These are phyloP conservation scores for Cyclopterus lumpus DNA, from an alignment of 2,797 vertebrate genomes.

Conservation along the genomic window DNA sequence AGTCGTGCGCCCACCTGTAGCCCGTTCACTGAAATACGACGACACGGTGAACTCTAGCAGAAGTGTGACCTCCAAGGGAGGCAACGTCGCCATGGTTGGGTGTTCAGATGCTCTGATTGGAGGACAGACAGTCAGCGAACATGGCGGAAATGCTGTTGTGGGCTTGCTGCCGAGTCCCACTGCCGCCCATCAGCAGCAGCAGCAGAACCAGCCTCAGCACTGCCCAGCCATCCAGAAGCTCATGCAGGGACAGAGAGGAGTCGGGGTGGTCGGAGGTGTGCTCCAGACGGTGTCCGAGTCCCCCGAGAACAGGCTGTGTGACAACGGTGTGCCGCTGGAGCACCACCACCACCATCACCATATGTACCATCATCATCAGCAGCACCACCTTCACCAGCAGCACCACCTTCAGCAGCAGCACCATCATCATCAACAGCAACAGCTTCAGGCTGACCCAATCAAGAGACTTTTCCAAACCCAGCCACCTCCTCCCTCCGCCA, in stretches of 20 bases:
- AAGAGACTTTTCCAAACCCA: conserved; percentile 81
- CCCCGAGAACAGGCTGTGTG: conserved; percentile 85
- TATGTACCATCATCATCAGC: conserved; percentile 56
- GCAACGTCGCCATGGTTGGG: background rate
- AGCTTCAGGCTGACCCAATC: conserved; percentile 74
- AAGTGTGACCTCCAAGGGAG: background rate
- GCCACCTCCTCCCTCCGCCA: conserved; percentile 39
- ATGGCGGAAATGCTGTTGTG: conserved; percentile 15
- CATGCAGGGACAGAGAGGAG: conserved; percentile 81
- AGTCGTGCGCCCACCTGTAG: conserved; percentile 76
- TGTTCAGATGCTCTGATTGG: conserved; percentile 18
- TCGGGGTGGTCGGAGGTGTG: conserved; percentile 75
- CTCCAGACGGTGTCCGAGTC: conserved; percentile 88
- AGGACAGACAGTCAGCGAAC: background rate
- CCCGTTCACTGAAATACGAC: conserved; percentile 89
- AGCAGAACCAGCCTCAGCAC: conserved; percentile 77
- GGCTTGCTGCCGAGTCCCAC: conserved; percentile 29
- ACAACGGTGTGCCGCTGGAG: conserved; percentile 77
- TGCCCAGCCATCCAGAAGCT: conserved; percentile 96
- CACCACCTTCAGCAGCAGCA: background rate
- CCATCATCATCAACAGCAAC: conserved; percentile 43
- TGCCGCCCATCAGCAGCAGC: background rate
- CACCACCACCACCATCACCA: conserved; percentile 69
- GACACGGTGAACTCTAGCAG: conserved; percentile 72
- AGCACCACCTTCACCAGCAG: conserved; percentile 41